Base-by-base conservation (phyloP, 2,113 vertebrate species). In the Rhinogobius similis region DNA sequence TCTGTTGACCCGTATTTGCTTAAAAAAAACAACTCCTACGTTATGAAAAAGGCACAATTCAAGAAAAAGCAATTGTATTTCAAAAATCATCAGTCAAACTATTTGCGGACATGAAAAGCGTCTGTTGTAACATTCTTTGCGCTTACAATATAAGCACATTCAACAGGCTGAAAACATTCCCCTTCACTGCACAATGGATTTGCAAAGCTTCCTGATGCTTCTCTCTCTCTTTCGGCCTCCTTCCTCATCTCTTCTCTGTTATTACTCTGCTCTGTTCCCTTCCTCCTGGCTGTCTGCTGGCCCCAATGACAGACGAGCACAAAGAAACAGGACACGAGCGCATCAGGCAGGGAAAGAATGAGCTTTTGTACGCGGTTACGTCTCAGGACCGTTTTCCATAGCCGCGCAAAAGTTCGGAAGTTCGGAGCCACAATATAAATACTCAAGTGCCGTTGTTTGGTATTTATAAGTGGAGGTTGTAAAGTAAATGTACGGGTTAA, bases 231-330 rank as follows among this genome's bases (percentile, higher is more conserved):
- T 79, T 58, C 65, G 61, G 56, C 48, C 43, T 63, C 36, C 43
- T 14, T 61, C 44, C 65, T 20, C 65, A 68, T 70, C n/a, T 66
- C 10, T 65, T 75, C 77, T 64, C 73, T 81, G 75, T 86, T 87
- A 87, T 88, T 84, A 86, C 46, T 44, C 62, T 5, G 2, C 72
- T 69, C 65, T 62, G 39, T 79, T 68, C 66, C 65, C 78, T 78
- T 82, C 86, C 87, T 87, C 72, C 77, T 78, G 77, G 80, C 80
- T 85, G 76, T 87, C 70, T 81, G 75, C 75, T 83, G 81, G 77
- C 81, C 79, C 68, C 65, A 68, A 77, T 82, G 79, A 84, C 84
- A 85, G 81, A 86, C 83, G 75, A 85, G 79, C 23, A 56, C 56
- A 67, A 81, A 46, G 68, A 82, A 86, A 86, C 65, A 32, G 63